Base-by-base conservation (phyloP, 2,113 vertebrate genomes). In the Excalfactoria chinensis region DNA sequence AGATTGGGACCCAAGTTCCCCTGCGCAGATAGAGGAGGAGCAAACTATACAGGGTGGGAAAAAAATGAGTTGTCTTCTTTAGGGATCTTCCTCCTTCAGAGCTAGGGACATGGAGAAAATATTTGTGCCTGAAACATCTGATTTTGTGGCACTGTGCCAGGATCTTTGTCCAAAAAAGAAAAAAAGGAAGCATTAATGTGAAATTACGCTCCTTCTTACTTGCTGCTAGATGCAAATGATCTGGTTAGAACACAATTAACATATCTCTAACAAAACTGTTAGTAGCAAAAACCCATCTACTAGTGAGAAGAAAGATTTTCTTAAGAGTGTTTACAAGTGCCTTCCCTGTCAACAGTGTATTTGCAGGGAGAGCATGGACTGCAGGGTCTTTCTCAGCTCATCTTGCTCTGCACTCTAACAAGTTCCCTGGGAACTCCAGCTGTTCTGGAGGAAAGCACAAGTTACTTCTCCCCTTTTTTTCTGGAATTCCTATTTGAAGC, bases 361-460 rank as follows among this genome's bases (percentile, higher is more conserved):
- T 59, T 60, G 35, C 25, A 12, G 4, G 5, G 21, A 56, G 7
- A 84, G 5, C 2, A 26, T 7, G 7, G 81, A 59, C 30, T 63
- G 13, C 22, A 76, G 44, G 3, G 4, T 35, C 35, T 78, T 16
- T 81, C 23, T 40, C 82, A 72, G 22, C 11, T 41, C n/a, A 19
- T 37, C 46, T 22, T 84, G 64, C 26, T 30, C 30, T 63, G 2
- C 16, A 11, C 26, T 75, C 46, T 71, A 72, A 3, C 0, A 0
- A 22, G 32, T 28, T 55, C 28, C 25, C 10, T 18, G 22, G 62
- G 18, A 48, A 7, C 0, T 26, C 41, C 60, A 32, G 30, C 20
- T 60, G 11, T 7, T 53, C 48, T 73, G 32, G 17, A 81, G 19
- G 82, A 79, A 76, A 21, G 4, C 13, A 64, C 2, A 13, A 0